Conservation (phyloP, 2,888 invertebrate genomes). For the Andricus quercusramuli region DNA sequence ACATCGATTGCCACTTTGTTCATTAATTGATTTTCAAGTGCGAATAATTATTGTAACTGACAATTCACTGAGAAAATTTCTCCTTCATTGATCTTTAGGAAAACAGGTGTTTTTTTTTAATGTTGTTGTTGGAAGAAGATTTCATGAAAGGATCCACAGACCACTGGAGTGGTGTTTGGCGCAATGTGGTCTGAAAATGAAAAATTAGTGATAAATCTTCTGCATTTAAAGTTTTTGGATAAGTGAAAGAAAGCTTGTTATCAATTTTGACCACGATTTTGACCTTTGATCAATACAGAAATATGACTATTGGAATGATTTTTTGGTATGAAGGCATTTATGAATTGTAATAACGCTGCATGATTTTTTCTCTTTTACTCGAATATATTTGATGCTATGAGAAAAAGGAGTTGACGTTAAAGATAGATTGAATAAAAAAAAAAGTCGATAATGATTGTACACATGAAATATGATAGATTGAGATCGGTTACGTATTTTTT, state of each 20-base stretch:
- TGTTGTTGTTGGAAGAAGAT: neutral
- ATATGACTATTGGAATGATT: neutral
- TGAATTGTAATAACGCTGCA: conserved; percentile 7
- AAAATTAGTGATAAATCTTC: neutral
- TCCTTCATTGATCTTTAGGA: neutral
- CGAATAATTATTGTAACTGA: neutral
- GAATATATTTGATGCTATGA: conserved; percentile 2
- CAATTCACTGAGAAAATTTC: neutral
- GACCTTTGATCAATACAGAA: neutral
- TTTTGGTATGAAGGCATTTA: conserved; percentile 9
- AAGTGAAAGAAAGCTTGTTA: neutral
- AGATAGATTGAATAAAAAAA: neutral
- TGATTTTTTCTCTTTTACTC: conserved; percentile 6
- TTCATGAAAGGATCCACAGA: neutral
- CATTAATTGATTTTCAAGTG: neutral
- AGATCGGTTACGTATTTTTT: conserved; percentile 22
- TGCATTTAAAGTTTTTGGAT: neutral
- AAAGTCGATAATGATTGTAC: conserved; percentile 15
- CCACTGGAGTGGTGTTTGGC: conserved; percentile 26
- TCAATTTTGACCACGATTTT: neutral
- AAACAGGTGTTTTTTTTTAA: neutral
- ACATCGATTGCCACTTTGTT: neutral
- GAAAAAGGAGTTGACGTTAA: conserved; percentile 1
- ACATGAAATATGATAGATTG: neutral
- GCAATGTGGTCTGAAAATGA: conserved; percentile 21